These are phyloP conservation scores for Paragorgia papillata DNA, from an alignment of 92 coral and sea anemone species.

Conservation along the genomic window DNA sequence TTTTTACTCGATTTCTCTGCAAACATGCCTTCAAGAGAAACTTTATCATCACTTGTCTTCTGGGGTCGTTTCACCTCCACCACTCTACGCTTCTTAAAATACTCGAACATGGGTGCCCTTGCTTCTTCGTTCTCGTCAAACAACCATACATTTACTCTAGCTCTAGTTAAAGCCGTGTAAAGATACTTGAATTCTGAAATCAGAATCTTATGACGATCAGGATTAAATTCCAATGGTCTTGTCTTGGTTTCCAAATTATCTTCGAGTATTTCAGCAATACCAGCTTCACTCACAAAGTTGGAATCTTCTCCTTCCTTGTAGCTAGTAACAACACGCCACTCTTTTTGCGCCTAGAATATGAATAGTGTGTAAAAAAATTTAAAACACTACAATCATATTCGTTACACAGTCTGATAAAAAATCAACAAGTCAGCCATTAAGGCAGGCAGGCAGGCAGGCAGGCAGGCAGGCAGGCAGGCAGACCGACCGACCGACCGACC, in stretches of 20 bases:
- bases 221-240: constrained; percentile 80
- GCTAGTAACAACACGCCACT: constrained; percentile 89
- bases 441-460: too few relatives aligned
- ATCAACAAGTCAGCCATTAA: too few relatives aligned
- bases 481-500: too few relatives aligned
- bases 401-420: too few relatives aligned
- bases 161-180: constrained; percentile 94
- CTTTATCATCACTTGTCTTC: constrained; percentile 43
- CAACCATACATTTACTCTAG: constrained; percentile 95
- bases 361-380: too few relatives aligned
- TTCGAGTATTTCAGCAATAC: constrained; percentile 67
- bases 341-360: constrained; percentile 72
- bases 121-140: constrained; percentile 89
- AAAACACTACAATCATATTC: too few relatives aligned
- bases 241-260: constrained; percentile 62
- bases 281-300: constrained; percentile 41
- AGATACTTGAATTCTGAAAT: constrained; percentile 88
- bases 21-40: constrained; percentile 66
- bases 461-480: too few relatives aligned
- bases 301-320: constrained; percentile 60
- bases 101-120: constrained; percentile 89
- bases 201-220: constrained; percentile 81
- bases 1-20: constrained; percentile 73
- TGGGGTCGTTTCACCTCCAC: constrained; percentile 67
- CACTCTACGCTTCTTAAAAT: constrained; percentile 71